These are phyloP conservation scores for Pedetes capensis DNA, from an alignment of 2,113 vertebrate species.

Conservation along the genomic window DNA sequence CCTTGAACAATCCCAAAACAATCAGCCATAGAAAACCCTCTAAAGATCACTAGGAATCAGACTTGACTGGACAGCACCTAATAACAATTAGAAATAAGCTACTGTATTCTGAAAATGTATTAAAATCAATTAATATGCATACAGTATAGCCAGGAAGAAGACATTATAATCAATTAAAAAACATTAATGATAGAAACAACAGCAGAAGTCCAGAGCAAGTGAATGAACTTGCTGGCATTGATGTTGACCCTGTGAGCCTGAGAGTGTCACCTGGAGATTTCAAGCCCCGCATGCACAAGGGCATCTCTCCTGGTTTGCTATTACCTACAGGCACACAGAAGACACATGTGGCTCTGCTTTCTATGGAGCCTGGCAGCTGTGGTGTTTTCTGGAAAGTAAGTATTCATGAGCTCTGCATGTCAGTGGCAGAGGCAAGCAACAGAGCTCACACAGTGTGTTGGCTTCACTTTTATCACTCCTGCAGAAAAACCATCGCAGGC, in stretches of 20 bases:
- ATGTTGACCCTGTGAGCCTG: neutral
- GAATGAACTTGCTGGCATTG: neutral
- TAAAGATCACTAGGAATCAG: no score
- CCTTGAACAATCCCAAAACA: no score
- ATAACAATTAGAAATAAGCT: neutral
- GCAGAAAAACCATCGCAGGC: conserved; percentile 62
- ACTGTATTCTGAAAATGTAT: neutral
- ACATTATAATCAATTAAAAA: conserved; percentile 19
- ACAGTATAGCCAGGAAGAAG: neutral
- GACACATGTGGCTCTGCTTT: neutral
- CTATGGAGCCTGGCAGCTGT: neutral
- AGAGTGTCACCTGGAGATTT: neutral
- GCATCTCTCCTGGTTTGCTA: neutral
- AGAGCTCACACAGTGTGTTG: conserved; percentile 81
- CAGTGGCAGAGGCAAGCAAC: conserved; percentile 59
- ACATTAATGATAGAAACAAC: neutral
- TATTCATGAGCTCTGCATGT: conserved; percentile 80
- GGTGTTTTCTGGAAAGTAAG: conserved; percentile 54
- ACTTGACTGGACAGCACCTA: no score
- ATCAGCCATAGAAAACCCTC: no score
- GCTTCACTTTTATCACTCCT: conserved; percentile 72
- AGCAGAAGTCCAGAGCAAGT: neutral
- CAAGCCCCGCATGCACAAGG: neutral
- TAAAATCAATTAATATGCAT: neutral
- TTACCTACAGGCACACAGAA: neutral